Conservation (phyloP, 1,140 invertebrate species). For the Drosophila malerkotliana region DNA sequence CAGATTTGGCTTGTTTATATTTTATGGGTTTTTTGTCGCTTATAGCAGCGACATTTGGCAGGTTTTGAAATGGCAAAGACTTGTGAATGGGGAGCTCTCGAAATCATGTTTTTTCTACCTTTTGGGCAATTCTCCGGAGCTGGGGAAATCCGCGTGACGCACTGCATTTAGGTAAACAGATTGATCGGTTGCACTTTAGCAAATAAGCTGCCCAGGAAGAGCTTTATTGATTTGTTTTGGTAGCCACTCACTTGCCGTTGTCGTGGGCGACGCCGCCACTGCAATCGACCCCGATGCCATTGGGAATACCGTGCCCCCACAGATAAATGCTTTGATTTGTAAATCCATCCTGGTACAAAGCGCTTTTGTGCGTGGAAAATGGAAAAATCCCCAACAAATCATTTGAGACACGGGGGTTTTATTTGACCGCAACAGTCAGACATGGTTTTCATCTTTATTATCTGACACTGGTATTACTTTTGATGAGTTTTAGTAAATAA, state of each 20-base stretch:
- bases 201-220: conserved; percentile 22
- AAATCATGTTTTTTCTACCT: conserved; percentile 4
- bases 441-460: not conserved
- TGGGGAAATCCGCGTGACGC: conserved; percentile 29
- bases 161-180: conserved; percentile 22
- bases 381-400: conserved; percentile 8
- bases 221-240: conserved; percentile 55
- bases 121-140: conserved; percentile 1
- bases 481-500: not conserved
- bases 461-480: not conserved
- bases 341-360: conserved; percentile 20
- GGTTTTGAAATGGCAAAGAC: conserved; percentile 24
- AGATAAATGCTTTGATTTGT: conserved; percentile 31
- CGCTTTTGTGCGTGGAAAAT: conserved; percentile 22
- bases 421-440: not conserved
- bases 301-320: conserved; percentile 17
- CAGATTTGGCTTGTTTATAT: conserved; percentile 3
- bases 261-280: conserved; percentile 52
- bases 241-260: conserved; percentile 25
- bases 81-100: conserved; percentile 22
- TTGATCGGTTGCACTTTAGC: conserved; percentile 30
- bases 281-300: conserved; percentile 43
- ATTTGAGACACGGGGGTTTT: not conserved
- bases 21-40: conserved; percentile 9
- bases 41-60: conserved; percentile 12